Conservation (phyloP, 2,888 invertebrate genomes). For the Ophioninae sp. region DNA sequence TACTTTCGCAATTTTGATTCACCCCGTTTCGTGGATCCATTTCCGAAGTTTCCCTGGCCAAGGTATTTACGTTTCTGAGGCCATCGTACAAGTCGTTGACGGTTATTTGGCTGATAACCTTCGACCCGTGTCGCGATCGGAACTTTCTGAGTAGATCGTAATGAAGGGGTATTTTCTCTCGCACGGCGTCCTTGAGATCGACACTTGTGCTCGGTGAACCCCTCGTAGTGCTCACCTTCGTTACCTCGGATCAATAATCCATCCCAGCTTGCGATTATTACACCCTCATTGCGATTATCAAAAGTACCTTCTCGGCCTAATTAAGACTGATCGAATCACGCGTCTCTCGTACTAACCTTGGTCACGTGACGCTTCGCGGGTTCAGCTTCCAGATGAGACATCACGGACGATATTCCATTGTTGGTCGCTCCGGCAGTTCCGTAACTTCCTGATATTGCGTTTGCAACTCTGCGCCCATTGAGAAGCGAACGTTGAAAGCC, state of each 20-base stretch:
- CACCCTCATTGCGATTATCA: conserved; percentile 7
- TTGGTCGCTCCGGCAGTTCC: conserved; percentile 34
- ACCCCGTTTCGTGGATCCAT: conserved; percentile 71
- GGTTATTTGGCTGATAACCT: conserved; percentile 71
- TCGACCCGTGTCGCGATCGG: conserved; percentile 69
- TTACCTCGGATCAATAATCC: background rate
- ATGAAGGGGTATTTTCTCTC: conserved; percentile 75
- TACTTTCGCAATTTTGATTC: conserved; percentile 32
- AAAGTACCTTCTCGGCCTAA: conserved; percentile 16
- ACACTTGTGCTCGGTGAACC: conserved; percentile 73
- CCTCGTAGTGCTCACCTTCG: conserved; percentile 68
- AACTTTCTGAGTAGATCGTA: conserved; percentile 74
- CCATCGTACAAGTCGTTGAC: conserved; percentile 74
- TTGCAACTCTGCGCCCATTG: conserved; percentile 10
- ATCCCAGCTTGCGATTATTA: conserved; percentile 25
- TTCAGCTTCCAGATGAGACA: conserved; percentile 1
- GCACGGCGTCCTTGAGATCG: conserved; percentile 74
- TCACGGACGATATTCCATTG: background rate
- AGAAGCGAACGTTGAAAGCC: conserved; percentile 34
- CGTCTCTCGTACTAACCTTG: conserved; percentile 64
- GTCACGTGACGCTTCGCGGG: conserved; percentile 60
- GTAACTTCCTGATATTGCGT: conserved; percentile 37
- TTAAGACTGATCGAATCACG: conserved; percentile 33
- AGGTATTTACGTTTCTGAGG: conserved; percentile 69
- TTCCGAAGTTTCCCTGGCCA: conserved; percentile 74